Conservation (phyloP, 2,888 invertebrate genomes). For the Allygus modestus region DNA sequence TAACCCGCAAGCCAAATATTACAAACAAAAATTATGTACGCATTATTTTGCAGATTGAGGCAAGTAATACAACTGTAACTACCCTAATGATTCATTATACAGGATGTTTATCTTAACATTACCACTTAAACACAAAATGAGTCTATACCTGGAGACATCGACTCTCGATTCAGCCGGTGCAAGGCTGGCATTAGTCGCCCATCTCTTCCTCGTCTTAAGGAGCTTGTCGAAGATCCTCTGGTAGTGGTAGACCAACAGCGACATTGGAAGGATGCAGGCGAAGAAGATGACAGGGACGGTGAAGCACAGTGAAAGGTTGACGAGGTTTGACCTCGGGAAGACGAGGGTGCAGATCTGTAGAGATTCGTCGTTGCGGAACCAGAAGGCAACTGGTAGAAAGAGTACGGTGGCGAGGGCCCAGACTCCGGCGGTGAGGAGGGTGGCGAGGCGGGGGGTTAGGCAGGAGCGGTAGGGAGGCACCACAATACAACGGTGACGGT, state of each 20-base stretch:
- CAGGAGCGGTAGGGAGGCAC: constrained; percentile 78
- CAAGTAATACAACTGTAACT: too few relatives aligned
- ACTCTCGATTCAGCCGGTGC: constrained; percentile 3
- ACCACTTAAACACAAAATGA: too few relatives aligned
- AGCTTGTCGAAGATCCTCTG: constrained; percentile 78
- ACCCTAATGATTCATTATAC: too few relatives aligned
- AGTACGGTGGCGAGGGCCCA: constrained; percentile 76
- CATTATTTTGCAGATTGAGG: too few relatives aligned
- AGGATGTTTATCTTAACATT: background rate
- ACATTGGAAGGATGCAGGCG: constrained; percentile 77
- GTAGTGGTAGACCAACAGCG: constrained; percentile 77
- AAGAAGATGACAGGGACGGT: constrained; percentile 76
- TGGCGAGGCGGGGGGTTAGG: constrained; percentile 75
- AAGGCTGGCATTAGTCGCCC: constrained; percentile 73
- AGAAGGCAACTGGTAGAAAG: constrained; percentile 77
- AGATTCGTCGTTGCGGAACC: constrained; percentile 74
- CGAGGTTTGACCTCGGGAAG: constrained; percentile 76
- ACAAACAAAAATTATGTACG: too few relatives aligned
- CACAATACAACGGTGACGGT: constrained; percentile 78
- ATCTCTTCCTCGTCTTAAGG: constrained; percentile 76
- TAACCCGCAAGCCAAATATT: too few relatives aligned
- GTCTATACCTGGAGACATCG: constrained; percentile 10
- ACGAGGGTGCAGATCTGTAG: constrained; percentile 76
- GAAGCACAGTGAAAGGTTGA: constrained; percentile 76
- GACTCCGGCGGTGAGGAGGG: constrained; percentile 74